phyloP scores from a whole-genome alignment of 2,888 invertebrate genomes.

The Horisme vitalbata region DNA sequence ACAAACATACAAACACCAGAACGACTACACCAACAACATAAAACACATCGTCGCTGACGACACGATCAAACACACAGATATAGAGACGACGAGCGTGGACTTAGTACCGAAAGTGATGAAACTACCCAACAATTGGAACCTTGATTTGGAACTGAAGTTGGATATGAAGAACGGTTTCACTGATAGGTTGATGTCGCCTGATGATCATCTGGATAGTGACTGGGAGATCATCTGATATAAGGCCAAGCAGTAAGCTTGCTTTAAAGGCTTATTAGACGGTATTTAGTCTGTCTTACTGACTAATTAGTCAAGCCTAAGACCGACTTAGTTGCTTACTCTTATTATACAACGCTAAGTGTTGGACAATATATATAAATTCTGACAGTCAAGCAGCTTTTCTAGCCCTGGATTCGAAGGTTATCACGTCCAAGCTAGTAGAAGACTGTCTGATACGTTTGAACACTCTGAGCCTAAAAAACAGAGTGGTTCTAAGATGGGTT shows the following conservation, averaged over 20 bases:
- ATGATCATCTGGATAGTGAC: conserved; percentile 67
- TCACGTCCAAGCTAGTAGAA: no score
- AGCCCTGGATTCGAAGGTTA: no score
- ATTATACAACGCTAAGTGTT: no score
- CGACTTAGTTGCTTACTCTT: no score
- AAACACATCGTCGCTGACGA: conserved; percentile 19
- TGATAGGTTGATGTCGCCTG: conserved; percentile 60
- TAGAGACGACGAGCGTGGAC: conserved; percentile 39
- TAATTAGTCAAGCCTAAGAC: no score
- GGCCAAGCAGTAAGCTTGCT: not conserved
- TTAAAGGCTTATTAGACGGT: no score
- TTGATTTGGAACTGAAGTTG: conserved; percentile 72
- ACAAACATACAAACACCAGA: conserved; percentile 17
- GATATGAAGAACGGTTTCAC: conserved; percentile 59
- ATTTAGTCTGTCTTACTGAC: no score
- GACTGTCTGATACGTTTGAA: no score
- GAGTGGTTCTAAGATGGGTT: no score
- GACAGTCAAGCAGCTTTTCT: no score
- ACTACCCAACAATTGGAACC: conserved; percentile 84
- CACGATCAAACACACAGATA: not conserved
- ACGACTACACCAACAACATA: conserved; percentile 18
- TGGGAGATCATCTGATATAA: conserved; percentile 74
- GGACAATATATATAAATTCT: no score
- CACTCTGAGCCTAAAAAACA: no score
- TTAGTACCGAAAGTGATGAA: conserved; percentile 75